Evolutionary conservation across 2,797 vertebrate species (phyloP), one percentile per base, ranked within the genome.

Genomic region (Hyperoplus immaculatus): DNA sequence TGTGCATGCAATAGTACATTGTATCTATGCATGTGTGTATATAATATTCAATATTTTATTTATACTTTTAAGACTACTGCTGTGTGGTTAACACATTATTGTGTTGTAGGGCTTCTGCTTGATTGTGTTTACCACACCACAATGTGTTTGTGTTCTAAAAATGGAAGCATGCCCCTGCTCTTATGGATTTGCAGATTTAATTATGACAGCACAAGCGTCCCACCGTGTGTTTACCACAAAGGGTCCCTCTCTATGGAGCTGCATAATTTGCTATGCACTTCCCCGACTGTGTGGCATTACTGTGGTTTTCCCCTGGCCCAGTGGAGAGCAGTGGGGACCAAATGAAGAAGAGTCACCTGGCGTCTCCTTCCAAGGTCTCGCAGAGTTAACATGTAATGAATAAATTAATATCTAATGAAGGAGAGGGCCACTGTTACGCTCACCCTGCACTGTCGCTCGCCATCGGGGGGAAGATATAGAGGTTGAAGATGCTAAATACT

Each of bases 351-450:
- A 86, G 87, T 95, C 94, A 95, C 93, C 94, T 94, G 92, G 90
- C 78, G 88, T 91, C 86, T 92, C 87, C 82, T 88, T 78, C 82
- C 90, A 91, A 93, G 92, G 92, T 93, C 94, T 93, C 75, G 72
- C 88, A 91, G 94, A 94, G 94, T 95, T 95, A 95, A 95, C 91
- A 92, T 95, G 91, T 93, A 95, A 96, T 96, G 94, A 95, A 95
- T 95, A 96, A 95, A 95, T 95, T 94, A 95, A 94, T 94, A 94
- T 83, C 90, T 94, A 95, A 95, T 95, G 95, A 95, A 92, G 90
- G 79, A 85, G 81, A 79, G 74, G 80, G 76, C 81, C 79, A 77
- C 78, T 73, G 70, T 80, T 80, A 70, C 81, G 74, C 83, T 89
- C 88, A 76, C 70, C 83, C 84, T 76, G 77, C 81, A 79, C 84